Conservation (phyloP, 2,888 invertebrate genomes). For the Xylocampa areola region DNA sequence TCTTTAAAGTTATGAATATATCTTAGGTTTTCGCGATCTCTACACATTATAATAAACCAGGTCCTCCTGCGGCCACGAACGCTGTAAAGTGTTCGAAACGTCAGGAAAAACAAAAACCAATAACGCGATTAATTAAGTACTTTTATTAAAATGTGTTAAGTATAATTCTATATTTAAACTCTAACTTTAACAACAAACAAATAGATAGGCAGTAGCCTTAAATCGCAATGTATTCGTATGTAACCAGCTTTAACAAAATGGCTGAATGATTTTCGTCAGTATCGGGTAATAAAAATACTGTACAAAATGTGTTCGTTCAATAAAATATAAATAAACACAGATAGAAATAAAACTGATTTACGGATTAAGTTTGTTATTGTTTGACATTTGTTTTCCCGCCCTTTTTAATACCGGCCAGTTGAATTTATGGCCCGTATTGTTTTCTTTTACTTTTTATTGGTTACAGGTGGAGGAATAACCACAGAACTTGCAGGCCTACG, state of each 20-base stretch:
- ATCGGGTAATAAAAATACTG: constrained; percentile 5
- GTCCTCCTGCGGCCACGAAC: too few relatives aligned
- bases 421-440: background rate
- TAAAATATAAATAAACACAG: constrained; percentile 9
- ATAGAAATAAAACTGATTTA: constrained; percentile 26
- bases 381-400: constrained; percentile 8
- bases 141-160: too few relatives aligned
- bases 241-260: constrained; percentile 7
- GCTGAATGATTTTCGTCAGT: constrained; percentile 15
- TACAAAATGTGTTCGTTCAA: constrained; percentile 2
- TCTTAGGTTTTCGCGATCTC: too few relatives aligned
- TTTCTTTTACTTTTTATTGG: constrained; percentile 2
- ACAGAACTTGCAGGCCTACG: too few relatives aligned
- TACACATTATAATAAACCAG: too few relatives aligned
- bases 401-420: background rate
- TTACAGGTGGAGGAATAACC: too few relatives aligned
- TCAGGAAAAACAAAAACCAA: too few relatives aligned
- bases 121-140: too few relatives aligned
- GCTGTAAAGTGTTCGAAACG: too few relatives aligned
- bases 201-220: background rate
- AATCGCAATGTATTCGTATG: background rate
- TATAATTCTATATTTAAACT: too few relatives aligned
- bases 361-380: constrained; percentile 10
- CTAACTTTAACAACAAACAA: background rate
- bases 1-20: too few relatives aligned